Base-by-base conservation (phyloP, 1,140 invertebrate genomes). In the Leptonema lineaticorne region DNA sequence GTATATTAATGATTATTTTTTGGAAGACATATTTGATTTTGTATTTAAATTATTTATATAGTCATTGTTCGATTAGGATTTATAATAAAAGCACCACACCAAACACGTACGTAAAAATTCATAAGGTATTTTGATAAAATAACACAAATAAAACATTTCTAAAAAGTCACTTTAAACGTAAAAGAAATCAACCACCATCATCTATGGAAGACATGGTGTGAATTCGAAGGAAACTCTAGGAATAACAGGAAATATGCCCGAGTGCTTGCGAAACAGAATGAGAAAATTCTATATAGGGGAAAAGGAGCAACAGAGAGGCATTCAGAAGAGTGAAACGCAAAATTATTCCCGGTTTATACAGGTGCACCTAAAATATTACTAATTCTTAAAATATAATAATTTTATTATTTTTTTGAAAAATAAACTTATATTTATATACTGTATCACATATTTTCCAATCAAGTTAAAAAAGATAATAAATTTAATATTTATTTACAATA, bases 181-280 rank as follows among this genome's bases (percentile, higher is more conserved):
- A 63, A 57, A 58, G 24, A 33, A 48, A 63, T 71, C 66, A 72
- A 30, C 70, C 70, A n/a, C 70, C 70, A 58, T 69, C 70, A 48
- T 69, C 70, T 45, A 67, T 67, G 28, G 30, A 63, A 60, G 53
- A 58, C 71, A 73, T 73, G 63, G 53, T 62, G 68, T 65, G 63
- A 68, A 63, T 69, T 74, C 67, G 56, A 58, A 65, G 72, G 58
- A 68, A 69, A 72, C 66, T 59, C 63, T 75, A 48, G 66, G 66
- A 48, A 72, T 68, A 74, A 74, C 73, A 78, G 80, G 81, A 81
- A 77, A 72, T 74, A 74, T 74, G 78, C 69, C 72, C 78, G 75
- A 78, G 78, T 79, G 78, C 79, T 78, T 72, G 76, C 78, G 78
- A 78, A n/a, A 77, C 78, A 78, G 78, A 78, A 78, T 77, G 73